A percentile compares a stretch with the other conserved stretches of the same genome.
phyloP scores from a whole-genome alignment of 2,113 vertebrate species.

The Toxostoma redivivum region DNA sequence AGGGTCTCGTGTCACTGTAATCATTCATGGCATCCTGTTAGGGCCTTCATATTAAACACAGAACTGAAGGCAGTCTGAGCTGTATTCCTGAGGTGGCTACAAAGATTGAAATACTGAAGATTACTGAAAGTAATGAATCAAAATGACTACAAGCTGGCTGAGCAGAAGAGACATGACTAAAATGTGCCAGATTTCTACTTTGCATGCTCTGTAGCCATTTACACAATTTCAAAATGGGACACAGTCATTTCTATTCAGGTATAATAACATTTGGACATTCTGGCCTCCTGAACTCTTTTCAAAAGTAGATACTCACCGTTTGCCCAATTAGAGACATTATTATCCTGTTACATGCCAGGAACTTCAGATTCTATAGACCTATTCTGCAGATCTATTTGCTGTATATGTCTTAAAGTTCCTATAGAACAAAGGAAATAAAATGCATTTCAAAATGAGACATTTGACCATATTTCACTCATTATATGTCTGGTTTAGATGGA shows the following conservation, averaged over 20 bases:
- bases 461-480: not conserved
- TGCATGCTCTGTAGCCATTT: not conserved
- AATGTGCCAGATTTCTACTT: not conserved
- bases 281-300: not conserved
- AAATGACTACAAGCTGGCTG: not conserved
- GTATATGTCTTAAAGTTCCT: not conserved
- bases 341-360: not conserved
- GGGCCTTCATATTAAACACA: not conserved
- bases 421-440: not conserved
- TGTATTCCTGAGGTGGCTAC: not conserved
- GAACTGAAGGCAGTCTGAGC: not conserved
- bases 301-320: not conserved
- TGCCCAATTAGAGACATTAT: not conserved
- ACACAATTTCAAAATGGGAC: not conserved
- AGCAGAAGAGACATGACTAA: not conserved
- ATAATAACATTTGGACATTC: not conserved
- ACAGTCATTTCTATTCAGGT: not conserved
- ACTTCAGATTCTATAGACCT: not conserved
- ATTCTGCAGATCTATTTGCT: not conserved
- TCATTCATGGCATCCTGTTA: not conserved
- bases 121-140: slow-evolving; percentile 13
- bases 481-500: not conserved
- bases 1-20: not conserved
- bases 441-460: not conserved
- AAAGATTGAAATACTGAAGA: not conserved